Evolutionary conservation across 2,113 vertebrate genomes (phyloP), one percentile per base, ranked within the genome.

Genomic region (Epinephelus cyanopodus): DNA sequence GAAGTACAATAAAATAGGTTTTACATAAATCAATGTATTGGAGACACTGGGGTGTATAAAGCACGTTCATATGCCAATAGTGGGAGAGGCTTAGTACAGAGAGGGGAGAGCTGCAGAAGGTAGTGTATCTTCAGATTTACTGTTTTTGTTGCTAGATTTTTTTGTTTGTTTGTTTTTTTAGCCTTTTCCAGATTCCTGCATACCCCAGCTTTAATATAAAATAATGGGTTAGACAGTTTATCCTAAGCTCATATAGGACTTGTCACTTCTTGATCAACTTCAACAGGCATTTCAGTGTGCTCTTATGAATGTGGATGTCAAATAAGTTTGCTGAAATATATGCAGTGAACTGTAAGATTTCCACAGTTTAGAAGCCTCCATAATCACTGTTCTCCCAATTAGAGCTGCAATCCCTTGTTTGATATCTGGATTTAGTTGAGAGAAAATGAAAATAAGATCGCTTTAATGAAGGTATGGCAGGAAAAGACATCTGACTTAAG

Each of bases 311-410:
- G 53, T 70, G 42, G 39, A 39, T 69, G 57, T 65, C 61, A 74
- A 48, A 63, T 37, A 2, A 68, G 33, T 60, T 29, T 45, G 57
- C 58, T 53, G 15, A 74, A 72, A 85, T 71, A 75, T 54, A 63
- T 67, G 52, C 57, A 60, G 54, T 3, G 6, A 25, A 58, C 9
- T 50, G 11, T 19, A 52, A 65, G 45, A 76, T 71, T 33, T 67
- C 8, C 48, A 25, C 19, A 45, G 50, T 62, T 75, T 39, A 57
- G 54, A 77, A 66, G 19, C 69, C 56, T 65, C 19, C 13, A 25
- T 19, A 63, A 75, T 83, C 64, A 61, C 79, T 58, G 3, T 15
- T 68, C 71, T 73, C 12, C 82, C 82, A 82, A 83, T 85, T 85
- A 83, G 33, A 74, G 80, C 50, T 50, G 14, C 67, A 69, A 25